These are phyloP conservation scores for Machimus rusticus DNA, from an alignment of 2,888 invertebrate species.

Conservation along the genomic window DNA sequence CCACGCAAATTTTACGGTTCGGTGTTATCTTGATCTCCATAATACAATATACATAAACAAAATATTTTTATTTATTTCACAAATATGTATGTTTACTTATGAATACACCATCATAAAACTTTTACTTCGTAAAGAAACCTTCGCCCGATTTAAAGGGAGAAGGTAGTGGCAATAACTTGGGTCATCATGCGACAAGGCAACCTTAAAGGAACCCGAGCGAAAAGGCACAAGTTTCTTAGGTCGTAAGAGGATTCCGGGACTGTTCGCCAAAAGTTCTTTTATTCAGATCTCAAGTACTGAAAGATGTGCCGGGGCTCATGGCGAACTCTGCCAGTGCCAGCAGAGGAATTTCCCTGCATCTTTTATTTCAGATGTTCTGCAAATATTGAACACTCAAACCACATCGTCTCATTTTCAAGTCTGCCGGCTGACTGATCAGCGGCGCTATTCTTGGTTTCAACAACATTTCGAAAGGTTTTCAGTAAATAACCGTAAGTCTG, in stretches of 20 bases:
- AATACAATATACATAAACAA: background rate
- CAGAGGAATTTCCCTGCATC: background rate
- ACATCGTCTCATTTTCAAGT: background rate
- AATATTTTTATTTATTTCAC: background rate
- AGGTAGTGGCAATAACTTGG: background rate
- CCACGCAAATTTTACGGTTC: background rate
- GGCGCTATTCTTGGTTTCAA: background rate
- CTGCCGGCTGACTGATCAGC: background rate
- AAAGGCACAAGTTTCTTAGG: background rate
- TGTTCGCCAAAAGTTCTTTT: background rate
- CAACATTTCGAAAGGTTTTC: background rate
- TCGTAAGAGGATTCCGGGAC: background rate
- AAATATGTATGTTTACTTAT: background rate
- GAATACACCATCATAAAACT: background rate
- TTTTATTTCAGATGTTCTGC: background rate
- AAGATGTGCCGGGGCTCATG: background rate
- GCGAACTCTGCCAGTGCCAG: background rate
- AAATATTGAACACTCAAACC: background rate
- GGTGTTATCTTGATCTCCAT: background rate
- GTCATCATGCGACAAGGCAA: background rate
- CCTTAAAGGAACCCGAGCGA: background rate
- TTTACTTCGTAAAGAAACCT: background rate
- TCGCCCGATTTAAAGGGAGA: background rate
- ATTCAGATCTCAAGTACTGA: background rate
- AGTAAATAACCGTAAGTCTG: background rate